Base-by-base conservation (phyloP, 2,113 vertebrate species). In the Chroicocephalus ridibundus region DNA sequence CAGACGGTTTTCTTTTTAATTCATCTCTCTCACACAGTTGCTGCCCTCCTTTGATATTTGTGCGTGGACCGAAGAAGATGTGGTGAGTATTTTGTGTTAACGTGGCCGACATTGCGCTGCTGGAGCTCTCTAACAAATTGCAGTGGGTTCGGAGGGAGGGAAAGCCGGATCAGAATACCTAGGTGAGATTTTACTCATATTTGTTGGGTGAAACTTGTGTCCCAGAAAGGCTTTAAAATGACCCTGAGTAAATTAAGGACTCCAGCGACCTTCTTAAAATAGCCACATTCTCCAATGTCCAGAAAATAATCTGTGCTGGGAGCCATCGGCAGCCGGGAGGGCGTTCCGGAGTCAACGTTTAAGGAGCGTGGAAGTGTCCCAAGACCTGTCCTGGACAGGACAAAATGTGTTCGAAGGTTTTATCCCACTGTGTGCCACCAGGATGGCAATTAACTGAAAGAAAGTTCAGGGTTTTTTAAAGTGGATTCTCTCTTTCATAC, bases 31-130 rank as follows among this genome's bases (percentile, higher is more conserved):
- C 92, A 92, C 66, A 34, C 98, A 99, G 99, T 96, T 99, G 98
- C 98, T 99, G 96, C 99, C 99, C 91, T 99, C 98, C 83, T 99
- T 99, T 97, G 99, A 99, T 96, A 99, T 99, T 95, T 98, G 98
- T 91, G 97, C 99, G 8, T 99, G 99, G 99, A 99, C 99, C 2
- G 99, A 99, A 95, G 99, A 99, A 75, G 98, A 99, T 79, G 99
- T 99, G 99, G 99, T 99, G 97, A 98, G 99, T 98, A 76, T 92
- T 81, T 84, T 96, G 52, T 92, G 77, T 87, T 93, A 66, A 85
- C 20, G 71, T 49, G 51, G 52, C 69, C 76, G 27, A 6, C 4
- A 2, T 36, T 8, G 34, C 6, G 27, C 38, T 84, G 55, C 57
- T 74, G 90, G 82, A 94, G 55, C 47, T 81, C 47, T 78, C 77